Evolutionary conservation across 2,113 vertebrate genomes (phyloP).

Genomic region (Collichthys lucidus): DNA sequence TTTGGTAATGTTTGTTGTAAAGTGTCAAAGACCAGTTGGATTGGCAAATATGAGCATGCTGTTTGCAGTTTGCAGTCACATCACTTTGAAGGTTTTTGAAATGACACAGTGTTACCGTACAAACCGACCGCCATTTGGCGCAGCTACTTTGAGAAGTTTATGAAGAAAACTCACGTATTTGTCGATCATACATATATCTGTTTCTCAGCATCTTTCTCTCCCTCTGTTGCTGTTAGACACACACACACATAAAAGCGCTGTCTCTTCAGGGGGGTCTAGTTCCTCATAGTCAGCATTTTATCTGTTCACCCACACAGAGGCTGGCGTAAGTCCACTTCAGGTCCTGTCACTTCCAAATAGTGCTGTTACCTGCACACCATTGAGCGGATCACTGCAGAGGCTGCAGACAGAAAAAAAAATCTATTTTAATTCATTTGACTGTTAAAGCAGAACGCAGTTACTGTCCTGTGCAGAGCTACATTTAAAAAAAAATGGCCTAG

Average conservation of each 20-base stretch:
- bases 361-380: constrained; percentile 61
- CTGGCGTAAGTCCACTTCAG: constrained; percentile 71
- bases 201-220: constrained; percentile 38
- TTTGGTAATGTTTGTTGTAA: constrained; percentile 61
- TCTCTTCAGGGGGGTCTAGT: constrained; percentile 59
- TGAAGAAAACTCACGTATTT: constrained; percentile 5
- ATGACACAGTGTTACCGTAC: constrained; percentile 10
- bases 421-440: constrained; percentile 36
- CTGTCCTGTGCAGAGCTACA: constrained; percentile 1
- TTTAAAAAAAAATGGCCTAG: not conserved
- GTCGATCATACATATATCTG: constrained; percentile 11
- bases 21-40: constrained; percentile 59
- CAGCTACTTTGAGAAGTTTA: not conserved
- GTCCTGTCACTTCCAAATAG: constrained; percentile 69
- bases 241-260: constrained; percentile 39
- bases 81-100: constrained; percentile 35
- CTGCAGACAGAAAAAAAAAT: constrained; percentile 31
- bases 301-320: constrained; percentile 40
- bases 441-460: constrained; percentile 34
- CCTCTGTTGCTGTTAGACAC: constrained; percentile 23
- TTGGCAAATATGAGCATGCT: constrained; percentile 58
- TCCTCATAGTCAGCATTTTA: constrained; percentile 75
- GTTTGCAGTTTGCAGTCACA: constrained; percentile 41
- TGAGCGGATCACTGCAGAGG: constrained; percentile 49
- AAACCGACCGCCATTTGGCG: constrained; percentile 25